A percentile compares a stretch with the other conserved stretches of the same genome.
Conservation (phyloP, 2,888 invertebrate species). For the Leptarthrus brevirostris region DNA sequence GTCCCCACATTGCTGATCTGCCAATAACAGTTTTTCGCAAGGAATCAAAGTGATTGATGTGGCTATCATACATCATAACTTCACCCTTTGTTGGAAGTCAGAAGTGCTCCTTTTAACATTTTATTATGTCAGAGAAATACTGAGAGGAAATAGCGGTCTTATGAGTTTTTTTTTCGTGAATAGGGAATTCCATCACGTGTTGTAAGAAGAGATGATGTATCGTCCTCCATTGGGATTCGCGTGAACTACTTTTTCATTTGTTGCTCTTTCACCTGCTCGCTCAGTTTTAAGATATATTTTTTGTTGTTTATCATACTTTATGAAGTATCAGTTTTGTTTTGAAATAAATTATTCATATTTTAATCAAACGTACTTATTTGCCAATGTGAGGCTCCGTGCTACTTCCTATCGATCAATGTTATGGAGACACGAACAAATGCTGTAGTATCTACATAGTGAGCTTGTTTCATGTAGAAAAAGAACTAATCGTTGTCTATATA, state of each 20-base stretch:
- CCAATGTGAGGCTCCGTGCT: too few relatives aligned
- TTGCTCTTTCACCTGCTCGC: neutral
- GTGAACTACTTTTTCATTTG: neutral
- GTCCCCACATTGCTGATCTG: conserved; percentile 13
- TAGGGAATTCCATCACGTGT: conserved; percentile 6
- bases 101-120: conserved; percentile 32
- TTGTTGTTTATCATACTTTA: too few relatives aligned
- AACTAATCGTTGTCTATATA: too few relatives aligned
- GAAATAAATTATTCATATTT: too few relatives aligned
- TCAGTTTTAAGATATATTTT: too few relatives aligned
- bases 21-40: conserved; percentile 21
- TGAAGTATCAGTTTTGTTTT: too few relatives aligned
- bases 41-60: conserved; percentile 31
- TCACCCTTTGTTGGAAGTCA: conserved; percentile 12
- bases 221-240: neutral
- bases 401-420: too few relatives aligned
- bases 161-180: conserved; percentile 6
- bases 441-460: too few relatives aligned
- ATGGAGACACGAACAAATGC: too few relatives aligned
- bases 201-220: conserved; percentile 13
- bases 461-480: too few relatives aligned
- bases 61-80: conserved; percentile 19
- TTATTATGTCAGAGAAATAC: neutral
- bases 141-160: neutral
- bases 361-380: too few relatives aligned